Conservation (phyloP, 2,797 vertebrate species). For the Acanthornis magna region DNA sequence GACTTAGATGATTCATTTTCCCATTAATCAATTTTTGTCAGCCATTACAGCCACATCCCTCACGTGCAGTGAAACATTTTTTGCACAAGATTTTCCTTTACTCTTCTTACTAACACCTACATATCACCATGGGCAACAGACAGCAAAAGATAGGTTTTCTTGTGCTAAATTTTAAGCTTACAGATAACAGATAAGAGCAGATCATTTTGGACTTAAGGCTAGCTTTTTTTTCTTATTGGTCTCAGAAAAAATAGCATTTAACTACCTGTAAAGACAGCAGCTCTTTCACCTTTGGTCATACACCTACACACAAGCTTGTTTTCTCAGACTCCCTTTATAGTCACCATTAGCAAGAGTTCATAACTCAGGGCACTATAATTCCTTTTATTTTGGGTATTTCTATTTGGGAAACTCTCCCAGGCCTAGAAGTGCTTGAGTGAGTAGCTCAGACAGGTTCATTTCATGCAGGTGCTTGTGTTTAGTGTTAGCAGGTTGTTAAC, state of each 20-base stretch:
- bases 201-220: not conserved
- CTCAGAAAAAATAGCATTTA: not conserved
- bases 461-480: not conserved
- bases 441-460: not conserved
- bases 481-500: not conserved
- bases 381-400: not conserved
- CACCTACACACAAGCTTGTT: accelerated
- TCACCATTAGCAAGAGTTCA: accelerated
- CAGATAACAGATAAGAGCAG: not conserved
- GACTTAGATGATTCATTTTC: not conserved
- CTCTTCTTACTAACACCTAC: not conserved
- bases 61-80: not conserved
- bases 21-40: not conserved
- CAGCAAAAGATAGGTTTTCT: not conserved
- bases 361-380: not conserved
- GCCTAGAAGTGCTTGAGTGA: not conserved
- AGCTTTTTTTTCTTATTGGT: not conserved
- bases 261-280: not conserved
- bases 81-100: not conserved
- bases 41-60: not conserved
- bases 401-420: not conserved
- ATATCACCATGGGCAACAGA: conserved; percentile 9
- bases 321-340: not conserved
- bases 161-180: not conserved
- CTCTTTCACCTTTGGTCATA: not conserved